Conservation (phyloP, 2,797 vertebrate species). For the Periparus ater region DNA sequence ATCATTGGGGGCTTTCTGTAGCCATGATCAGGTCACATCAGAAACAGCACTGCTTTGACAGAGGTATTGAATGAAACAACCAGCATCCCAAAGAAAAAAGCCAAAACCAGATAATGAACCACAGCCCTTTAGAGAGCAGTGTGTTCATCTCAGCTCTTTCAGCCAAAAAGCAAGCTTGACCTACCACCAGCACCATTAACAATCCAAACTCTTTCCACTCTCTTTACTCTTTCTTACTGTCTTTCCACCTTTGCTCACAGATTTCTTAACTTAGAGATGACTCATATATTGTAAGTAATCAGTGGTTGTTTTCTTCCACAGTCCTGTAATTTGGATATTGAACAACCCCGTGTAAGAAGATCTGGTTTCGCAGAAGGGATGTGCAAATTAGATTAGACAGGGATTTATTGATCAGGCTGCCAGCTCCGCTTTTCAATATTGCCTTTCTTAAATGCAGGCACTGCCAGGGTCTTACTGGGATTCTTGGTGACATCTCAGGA, state of each 20-base stretch:
- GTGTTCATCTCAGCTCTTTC: neutral
- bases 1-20: neutral
- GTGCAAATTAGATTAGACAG: neutral
- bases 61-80: neutral
- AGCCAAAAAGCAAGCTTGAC: neutral
- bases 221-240: neutral
- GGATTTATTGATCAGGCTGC: neutral
- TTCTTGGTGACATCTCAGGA: neutral
- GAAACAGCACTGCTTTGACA: neutral
- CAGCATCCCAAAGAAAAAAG: neutral
- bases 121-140: neutral
- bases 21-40: neutral
- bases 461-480: neutral
- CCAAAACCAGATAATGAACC: neutral
- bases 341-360: neutral
- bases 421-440: neutral
- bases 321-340: neutral
- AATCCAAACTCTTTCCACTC: neutral
- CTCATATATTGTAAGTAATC: accelerated
- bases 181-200: neutral
- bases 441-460: neutral
- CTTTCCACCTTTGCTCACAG: neutral
- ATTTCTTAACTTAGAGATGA: neutral
- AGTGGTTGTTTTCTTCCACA: neutral
- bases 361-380: neutral